Evolutionary conservation across 2,113 vertebrate genomes (phyloP).

Genomic region (Paradisaea rubra): DNA sequence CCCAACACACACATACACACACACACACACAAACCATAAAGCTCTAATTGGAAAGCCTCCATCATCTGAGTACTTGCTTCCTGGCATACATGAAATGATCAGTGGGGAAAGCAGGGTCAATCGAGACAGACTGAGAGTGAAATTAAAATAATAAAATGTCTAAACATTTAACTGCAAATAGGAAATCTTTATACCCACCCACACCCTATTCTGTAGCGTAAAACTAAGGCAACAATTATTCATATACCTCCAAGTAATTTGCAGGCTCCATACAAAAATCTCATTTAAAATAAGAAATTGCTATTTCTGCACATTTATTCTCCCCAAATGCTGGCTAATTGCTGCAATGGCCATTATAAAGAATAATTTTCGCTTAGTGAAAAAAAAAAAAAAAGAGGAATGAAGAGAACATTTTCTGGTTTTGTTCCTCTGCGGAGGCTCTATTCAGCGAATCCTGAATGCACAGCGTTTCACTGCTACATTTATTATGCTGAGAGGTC

Average conservation of each 20-base stretch:
- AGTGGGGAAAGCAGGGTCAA: conserved; percentile 76
- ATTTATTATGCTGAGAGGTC: conserved; percentile 99
- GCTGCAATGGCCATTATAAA: conserved; percentile 84
- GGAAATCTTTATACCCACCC: conserved; percentile 81
- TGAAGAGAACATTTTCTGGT: conserved; percentile 89
- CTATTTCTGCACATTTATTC: conserved; percentile 84
- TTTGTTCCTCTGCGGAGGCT: conserved; percentile 87
- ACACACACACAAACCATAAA: neutral
- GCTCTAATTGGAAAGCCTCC: conserved; percentile 74
- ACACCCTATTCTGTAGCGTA: conserved; percentile 76
- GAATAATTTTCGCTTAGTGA: conserved; percentile 85
- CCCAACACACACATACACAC: neutral
- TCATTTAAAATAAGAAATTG: conserved; percentile 86
- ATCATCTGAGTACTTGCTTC: conserved; percentile 72
- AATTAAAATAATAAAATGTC: conserved; percentile 86
- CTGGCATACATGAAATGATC: conserved; percentile 72
- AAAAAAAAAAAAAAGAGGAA: conserved; percentile 81
- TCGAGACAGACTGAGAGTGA: conserved; percentile 75
- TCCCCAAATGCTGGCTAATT: conserved; percentile 86
- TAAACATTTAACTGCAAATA: conserved; percentile 84
- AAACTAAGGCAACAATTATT: conserved; percentile 79
- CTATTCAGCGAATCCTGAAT: conserved; percentile 93
- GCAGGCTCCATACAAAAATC: conserved; percentile 79
- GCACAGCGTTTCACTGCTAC: conserved; percentile 93
- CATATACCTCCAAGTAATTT: conserved; percentile 84